Conservation (phyloP, 2,888 invertebrate species). For the Dryobota labecula region DNA sequence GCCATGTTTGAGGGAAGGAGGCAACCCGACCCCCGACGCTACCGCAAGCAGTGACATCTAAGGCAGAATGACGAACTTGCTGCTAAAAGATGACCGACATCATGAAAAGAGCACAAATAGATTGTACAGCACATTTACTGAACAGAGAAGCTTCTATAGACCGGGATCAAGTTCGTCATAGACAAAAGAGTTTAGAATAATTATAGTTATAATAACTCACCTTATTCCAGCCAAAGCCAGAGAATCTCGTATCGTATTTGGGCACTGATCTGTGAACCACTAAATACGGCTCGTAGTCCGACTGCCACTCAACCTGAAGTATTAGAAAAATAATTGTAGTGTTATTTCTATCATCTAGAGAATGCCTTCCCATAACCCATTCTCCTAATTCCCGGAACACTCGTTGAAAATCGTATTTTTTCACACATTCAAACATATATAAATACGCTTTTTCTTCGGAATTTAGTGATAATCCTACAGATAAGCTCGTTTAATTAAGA, state of each 20-base stretch:
- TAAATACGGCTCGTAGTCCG: slow-evolving; percentile 97
- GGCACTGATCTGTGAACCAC: slow-evolving; percentile 94
- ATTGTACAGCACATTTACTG: not conserved
- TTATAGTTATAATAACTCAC: slow-evolving; percentile 80
- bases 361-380: not conserved
- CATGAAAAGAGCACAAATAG: not conserved
- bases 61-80: not conserved
- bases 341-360: not conserved
- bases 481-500: not conserved
- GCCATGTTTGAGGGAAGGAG: no score
- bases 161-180: not conserved
- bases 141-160: not conserved
- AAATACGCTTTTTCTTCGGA: no score
- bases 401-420: not conserved
- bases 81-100: not conserved
- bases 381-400: not conserved
- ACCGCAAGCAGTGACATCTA: no score
- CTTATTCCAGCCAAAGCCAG: slow-evolving; percentile 99
- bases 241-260: slow-evolving; percentile 95
- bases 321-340: not conserved
- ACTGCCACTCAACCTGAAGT: slow-evolving; percentile 95
- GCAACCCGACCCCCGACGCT: no score
- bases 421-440: not conserved
- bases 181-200: not conserved
- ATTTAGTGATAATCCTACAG: not conserved